Evolutionary conservation across 2,797 vertebrate genomes (phyloP).

Genomic region (Brachyrhaphis roseni): DNA sequence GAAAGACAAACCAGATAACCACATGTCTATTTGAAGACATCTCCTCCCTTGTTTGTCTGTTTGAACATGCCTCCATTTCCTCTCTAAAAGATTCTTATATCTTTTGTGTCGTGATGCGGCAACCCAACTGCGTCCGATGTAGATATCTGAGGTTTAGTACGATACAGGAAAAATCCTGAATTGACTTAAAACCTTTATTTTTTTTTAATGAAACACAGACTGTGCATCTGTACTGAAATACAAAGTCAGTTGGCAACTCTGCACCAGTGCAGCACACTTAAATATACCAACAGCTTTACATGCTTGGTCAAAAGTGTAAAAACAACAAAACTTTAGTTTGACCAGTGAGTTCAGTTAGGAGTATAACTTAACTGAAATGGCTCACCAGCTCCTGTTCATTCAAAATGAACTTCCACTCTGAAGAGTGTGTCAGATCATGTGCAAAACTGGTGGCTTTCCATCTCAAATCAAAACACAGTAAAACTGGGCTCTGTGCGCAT

Average conservation of each 20-base stretch:
- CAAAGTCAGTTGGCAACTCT: too few relatives aligned
- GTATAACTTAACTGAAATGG: background rate
- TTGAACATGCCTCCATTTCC: background rate
- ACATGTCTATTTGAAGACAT: background rate
- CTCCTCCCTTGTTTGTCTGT: background rate
- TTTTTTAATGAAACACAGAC: background rate
- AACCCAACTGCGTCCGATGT: background rate
- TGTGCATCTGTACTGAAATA: too few relatives aligned
- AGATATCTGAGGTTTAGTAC: background rate
- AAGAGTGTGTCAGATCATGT: background rate
- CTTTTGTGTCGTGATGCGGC: background rate
- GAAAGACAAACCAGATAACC: background rate
- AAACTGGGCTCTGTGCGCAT: constrained; percentile 25
- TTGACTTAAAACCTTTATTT: too few relatives aligned
- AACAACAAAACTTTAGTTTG: too few relatives aligned
- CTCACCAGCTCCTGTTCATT: background rate
- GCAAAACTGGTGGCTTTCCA: background rate
- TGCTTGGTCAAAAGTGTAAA: too few relatives aligned
- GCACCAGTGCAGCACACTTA: too few relatives aligned
- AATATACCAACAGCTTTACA: too few relatives aligned
- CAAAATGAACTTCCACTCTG: background rate
- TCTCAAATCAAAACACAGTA: constrained; percentile 45
- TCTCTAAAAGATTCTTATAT: background rate
- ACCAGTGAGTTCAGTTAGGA: too few relatives aligned
- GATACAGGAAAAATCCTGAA: too few relatives aligned